phyloP scores from a whole-genome alignment of 2,113 vertebrate species.

The Syngnathoides biaculeatus region DNA sequence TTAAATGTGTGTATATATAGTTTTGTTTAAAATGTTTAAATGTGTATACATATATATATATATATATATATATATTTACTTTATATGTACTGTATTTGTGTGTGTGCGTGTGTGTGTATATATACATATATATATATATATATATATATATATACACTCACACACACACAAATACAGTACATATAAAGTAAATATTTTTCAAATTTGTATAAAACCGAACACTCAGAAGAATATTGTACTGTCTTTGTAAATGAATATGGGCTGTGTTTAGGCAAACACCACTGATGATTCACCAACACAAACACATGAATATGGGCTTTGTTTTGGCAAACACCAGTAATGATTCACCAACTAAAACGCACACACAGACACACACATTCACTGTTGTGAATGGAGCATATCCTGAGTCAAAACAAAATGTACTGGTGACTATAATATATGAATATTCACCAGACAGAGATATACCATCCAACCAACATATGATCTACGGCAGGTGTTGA shows the following conservation, averaged over 20 bases:
- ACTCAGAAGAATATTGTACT: slow-evolving; percentile 64
- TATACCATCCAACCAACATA: slow-evolving; percentile 5
- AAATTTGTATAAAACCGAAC: background rate
- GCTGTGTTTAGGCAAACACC: slow-evolving; percentile 70
- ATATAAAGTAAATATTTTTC: background rate
- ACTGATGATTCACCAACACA: slow-evolving; percentile 65
- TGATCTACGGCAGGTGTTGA: no score
- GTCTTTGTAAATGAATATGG: slow-evolving; percentile 70
- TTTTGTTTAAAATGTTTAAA: no score
- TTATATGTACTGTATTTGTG: no score
- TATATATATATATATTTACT: no score
- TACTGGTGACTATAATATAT: background rate
- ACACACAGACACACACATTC: background rate
- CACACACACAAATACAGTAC: no score
- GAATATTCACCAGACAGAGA: slow-evolving; percentile 58
- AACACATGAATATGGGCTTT: slow-evolving; percentile 70
- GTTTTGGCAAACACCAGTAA: slow-evolving; percentile 69
- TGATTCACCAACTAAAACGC: slow-evolving; percentile 47
- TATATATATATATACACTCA: background rate
- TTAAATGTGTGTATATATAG: no score
- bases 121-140: background rate
- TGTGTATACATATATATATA: no score
- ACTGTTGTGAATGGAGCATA: background rate
- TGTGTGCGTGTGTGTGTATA: background rate
- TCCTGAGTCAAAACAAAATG: background rate